Conservation (phyloP, 2,113 vertebrate genomes). For the Gopherus flavomarginatus region DNA sequence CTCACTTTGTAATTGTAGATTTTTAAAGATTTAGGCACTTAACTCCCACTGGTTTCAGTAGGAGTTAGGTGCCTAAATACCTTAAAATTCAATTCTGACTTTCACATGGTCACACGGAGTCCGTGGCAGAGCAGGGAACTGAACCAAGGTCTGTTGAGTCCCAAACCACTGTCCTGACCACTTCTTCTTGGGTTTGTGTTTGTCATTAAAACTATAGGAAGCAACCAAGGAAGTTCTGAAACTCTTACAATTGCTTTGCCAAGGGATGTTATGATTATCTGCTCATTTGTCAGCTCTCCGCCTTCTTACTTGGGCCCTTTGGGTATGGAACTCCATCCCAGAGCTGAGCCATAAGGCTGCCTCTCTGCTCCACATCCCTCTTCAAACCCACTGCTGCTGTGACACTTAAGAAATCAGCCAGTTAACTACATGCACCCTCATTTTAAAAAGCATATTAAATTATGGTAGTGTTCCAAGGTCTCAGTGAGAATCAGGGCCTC, state of each 20-base stretch:
- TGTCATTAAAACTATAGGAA: neutral
- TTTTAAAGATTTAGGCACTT: too few relatives aligned
- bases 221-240: neutral
- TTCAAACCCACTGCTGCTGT: neutral
- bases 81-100: too few relatives aligned
- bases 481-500: neutral
- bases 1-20: too few relatives aligned
- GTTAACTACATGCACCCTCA: rapidly evolving
- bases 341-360: neutral
- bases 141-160: too few relatives aligned
- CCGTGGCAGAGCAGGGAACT: too few relatives aligned
- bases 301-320: neutral
- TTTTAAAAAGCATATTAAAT: neutral
- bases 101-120: too few relatives aligned
- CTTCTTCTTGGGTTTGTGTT: neutral
- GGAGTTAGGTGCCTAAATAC: too few relatives aligned
- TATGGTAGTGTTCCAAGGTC: neutral
- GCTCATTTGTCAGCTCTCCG: rapidly evolving
- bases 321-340: rapidly evolving
- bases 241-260: neutral
- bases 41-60: too few relatives aligned
- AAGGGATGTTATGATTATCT: rapidly evolving
- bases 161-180: too few relatives aligned
- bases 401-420: neutral
- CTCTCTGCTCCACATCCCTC: neutral